Evolutionary conservation across 2,888 invertebrate genomes (phyloP).

Genomic region (Antitype chi): DNA sequence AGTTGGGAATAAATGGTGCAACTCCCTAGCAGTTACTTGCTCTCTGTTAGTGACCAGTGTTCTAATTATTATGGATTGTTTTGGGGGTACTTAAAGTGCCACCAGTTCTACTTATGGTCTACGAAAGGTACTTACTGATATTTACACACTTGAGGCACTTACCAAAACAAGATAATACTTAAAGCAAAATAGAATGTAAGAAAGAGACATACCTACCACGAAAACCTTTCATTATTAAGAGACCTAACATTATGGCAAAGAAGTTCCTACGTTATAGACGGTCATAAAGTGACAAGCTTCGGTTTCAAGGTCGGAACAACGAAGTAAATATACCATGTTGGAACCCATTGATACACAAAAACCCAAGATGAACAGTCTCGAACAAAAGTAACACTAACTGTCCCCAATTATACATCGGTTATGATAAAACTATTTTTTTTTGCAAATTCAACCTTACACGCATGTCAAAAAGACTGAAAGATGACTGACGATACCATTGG

Average conservation of each 20-base stretch:
- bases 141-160: not conserved
- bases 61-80: not conserved
- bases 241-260: not conserved
- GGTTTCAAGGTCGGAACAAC: not conserved
- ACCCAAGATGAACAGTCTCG: no score
- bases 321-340: not conserved
- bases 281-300: not conserved
- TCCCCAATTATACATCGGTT: no score
- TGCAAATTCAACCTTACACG: no score
- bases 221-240: not conserved
- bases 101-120: not conserved
- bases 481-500: no score
- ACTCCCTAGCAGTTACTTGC: not conserved
- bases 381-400: no score
- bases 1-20: not conserved
- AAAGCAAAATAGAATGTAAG: not conserved
- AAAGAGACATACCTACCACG: no score
- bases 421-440: no score
- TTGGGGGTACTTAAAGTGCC: not conserved
- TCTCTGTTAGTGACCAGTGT: not conserved
- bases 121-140: not conserved
- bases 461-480: no score
- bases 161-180: not conserved
- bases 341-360: not conserved
- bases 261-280: not conserved